Evolutionary conservation across 1,140 invertebrate species (phyloP).

Genomic region (Lepidurus packardi): DNA sequence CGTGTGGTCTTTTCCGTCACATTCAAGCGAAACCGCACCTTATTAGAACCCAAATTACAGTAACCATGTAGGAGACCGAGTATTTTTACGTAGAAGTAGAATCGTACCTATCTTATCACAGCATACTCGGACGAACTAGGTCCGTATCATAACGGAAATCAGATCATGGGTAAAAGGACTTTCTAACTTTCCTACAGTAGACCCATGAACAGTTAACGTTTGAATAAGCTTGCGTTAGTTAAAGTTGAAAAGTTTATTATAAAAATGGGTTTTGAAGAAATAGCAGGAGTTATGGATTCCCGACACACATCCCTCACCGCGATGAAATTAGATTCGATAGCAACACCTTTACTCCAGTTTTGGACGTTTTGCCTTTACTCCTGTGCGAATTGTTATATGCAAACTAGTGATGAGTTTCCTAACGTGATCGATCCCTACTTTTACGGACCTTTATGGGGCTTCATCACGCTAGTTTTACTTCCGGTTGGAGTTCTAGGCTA

Average conservation of each 20-base stretch:
- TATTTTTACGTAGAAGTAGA: too few species aligned
- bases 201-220: background rate
- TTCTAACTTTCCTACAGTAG: background rate
- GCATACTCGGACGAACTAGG: too few species aligned
- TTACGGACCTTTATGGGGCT: conserved; percentile 33
- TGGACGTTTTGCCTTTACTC: conserved; percentile 3
- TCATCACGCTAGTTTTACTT: conserved; percentile 25
- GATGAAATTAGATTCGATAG: background rate
- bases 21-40: too few species aligned
- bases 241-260: background rate
- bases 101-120: too few species aligned
- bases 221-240: background rate
- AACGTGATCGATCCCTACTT: conserved; percentile 17
- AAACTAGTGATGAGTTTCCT: background rate
- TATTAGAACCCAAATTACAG: too few species aligned
- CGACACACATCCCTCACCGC: background rate
- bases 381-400: conserved; percentile 1
- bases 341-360: background rate
- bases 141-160: too few species aligned
- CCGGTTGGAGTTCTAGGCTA: conserved; percentile 37
- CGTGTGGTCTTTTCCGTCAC: too few species aligned
- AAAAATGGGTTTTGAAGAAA: background rate
- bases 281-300: background rate
- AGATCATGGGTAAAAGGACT: background rate
- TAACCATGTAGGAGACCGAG: too few species aligned